Percentiles rank a stretch among this genome's conserved stretches.
Conservation (phyloP, 2,113 vertebrate genomes). For the human (Homo sapiens) region DNA sequence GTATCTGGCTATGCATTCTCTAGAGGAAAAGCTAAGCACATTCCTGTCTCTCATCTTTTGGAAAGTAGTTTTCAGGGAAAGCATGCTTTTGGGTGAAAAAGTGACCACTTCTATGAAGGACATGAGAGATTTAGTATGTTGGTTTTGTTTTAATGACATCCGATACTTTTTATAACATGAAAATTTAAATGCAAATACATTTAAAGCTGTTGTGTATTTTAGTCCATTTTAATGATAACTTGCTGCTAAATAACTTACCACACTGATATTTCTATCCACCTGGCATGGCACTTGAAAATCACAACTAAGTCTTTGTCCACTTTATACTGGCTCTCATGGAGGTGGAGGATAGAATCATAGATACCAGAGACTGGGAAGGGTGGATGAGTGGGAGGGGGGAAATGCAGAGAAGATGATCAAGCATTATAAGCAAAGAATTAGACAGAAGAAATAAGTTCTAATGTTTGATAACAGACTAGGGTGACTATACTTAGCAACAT, state of each 20-base stretch:
- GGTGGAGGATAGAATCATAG: background rate
- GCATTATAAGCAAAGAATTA: background rate
- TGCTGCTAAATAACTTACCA: background rate
- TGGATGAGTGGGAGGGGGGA: background rate
- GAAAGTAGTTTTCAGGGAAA: background rate
- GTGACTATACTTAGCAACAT: too few relatives aligned
- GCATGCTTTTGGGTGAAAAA: background rate
- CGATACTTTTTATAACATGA: background rate
- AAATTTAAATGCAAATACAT: background rate
- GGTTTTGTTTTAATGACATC: background rate
- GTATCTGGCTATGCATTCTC: rapidly evolving
- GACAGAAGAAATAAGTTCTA: background rate
- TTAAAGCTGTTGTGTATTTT: background rate
- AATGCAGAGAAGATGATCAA: background rate
- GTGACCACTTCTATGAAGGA: background rate
- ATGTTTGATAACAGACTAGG: background rate
- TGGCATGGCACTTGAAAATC: background rate
- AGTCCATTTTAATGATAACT: background rate
- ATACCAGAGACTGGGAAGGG: background rate
- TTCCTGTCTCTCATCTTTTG: background rate
- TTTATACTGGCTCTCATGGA: background rate
- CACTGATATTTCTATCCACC: background rate
- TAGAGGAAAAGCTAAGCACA: background rate
- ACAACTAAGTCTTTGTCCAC: background rate
- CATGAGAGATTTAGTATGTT: background rate